Base-by-base conservation (phyloP, 2,113 vertebrate species). In the Eptesicus fuscus region DNA sequence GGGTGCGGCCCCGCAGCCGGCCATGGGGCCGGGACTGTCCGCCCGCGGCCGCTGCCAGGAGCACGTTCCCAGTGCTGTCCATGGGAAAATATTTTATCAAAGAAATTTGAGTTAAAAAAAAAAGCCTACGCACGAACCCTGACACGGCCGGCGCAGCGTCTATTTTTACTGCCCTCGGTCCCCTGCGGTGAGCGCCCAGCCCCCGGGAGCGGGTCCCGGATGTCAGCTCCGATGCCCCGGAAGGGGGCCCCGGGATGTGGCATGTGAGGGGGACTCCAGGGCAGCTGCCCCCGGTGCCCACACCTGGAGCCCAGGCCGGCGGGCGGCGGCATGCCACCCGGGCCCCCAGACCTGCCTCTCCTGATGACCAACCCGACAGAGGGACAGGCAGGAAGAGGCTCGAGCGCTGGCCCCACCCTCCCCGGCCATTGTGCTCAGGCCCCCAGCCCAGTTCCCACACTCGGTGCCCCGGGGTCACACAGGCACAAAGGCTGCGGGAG, bases 381-480 rank as follows among this genome's bases (percentile, higher is more conserved):
- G 56, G 37, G 42, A 59, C 32, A 11, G 63, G 20, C 37, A 84
- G 74, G 65, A 90, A 80, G 67, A 61, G 37, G 12, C 20, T 0
- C 10, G 18, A 2, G 37, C 59, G 10, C 65, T 51, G 70, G 44
- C 85, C 70, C 23, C 25, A 80, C 23, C 78, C 61, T 83, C 79
- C 82, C 71, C 23, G 6, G 22, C 82, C 93, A 97, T 91, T 97
- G 97, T 98, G 95, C 2, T 0, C 0, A 28, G 79, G 91, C 94
- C 18, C 30, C 8, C 53, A 11, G 9, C 98, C 98, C 98, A 30
- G 92, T 99, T 99, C 99, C 99, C 99, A 99, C 99, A 98, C 99
- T 99, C 98, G 77, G 98, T 98, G 98, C 98, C 98, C 93, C 4
- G 22, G 98, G 98, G 99, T 99, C 99, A 99, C 83, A 5, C 97